Conservation (phyloP, 2,888 invertebrate genomes). For the Brachyptera risi region DNA sequence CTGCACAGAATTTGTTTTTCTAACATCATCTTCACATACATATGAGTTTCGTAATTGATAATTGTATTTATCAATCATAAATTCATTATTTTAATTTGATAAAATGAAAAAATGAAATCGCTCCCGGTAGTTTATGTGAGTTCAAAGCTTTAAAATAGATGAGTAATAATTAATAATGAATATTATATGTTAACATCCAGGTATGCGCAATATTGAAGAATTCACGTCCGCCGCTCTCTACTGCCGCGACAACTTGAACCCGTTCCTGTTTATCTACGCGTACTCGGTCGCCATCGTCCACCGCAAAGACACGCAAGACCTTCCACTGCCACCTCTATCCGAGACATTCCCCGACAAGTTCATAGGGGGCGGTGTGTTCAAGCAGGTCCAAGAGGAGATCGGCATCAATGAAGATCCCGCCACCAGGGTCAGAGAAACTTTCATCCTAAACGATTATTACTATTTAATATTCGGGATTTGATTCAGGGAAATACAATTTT, state of each 20-base stretch:
- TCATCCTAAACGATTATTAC: too few relatives aligned
- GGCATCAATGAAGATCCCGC: constrained; percentile 57
- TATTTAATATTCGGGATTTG: too few relatives aligned
- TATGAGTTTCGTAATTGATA: too few relatives aligned
- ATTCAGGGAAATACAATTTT: too few relatives aligned
- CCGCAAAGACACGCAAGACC: constrained; percentile 63
- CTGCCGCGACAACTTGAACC: constrained; percentile 69
- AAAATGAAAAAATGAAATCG: too few relatives aligned
- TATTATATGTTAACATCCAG: constrained; percentile 47
- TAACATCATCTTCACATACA: too few relatives aligned
- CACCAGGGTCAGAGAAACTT: constrained; percentile 58
- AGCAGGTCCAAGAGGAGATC: constrained; percentile 64
- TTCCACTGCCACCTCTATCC: constrained; percentile 67
- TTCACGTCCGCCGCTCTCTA: constrained; percentile 65
- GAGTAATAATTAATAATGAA: too few relatives aligned
- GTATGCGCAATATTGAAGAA: constrained; percentile 64
- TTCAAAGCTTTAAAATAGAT: too few relatives aligned
- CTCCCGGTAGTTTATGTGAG: too few relatives aligned
- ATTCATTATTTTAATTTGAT: too few relatives aligned
- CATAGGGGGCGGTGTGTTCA: constrained; percentile 67
- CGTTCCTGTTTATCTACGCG: constrained; percentile 75
- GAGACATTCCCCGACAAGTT: constrained; percentile 81
- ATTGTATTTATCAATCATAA: too few relatives aligned
- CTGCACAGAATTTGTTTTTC: too few relatives aligned
- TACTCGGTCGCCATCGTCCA: constrained; percentile 71